Evolutionary conservation across 2,113 vertebrate species (phyloP).

Genomic region (Myotis yumanensis): DNA sequence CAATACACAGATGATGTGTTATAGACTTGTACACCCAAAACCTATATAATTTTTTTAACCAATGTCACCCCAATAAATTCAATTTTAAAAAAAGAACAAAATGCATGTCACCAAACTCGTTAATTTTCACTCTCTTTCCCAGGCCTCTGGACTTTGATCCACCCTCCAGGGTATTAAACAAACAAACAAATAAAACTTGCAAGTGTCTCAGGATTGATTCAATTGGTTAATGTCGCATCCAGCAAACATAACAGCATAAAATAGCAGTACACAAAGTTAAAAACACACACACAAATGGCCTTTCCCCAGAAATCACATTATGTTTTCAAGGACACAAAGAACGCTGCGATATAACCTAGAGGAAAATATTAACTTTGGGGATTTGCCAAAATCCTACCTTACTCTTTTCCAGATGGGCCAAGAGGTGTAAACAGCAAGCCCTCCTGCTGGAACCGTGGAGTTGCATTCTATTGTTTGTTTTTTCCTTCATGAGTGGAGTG

Average conservation of each 20-base stretch:
- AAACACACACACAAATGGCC: background rate
- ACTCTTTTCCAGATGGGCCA: background rate
- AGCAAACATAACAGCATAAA: background rate
- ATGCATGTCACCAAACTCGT: background rate
- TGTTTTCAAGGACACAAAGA: background rate
- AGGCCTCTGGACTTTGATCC: background rate
- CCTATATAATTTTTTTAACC: background rate
- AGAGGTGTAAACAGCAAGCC: background rate
- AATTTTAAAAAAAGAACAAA: background rate
- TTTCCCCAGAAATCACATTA: background rate
- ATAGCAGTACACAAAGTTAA: background rate
- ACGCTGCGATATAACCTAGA: background rate
- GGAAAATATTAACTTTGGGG: slow-evolving; percentile 15
- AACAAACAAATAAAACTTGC: slow-evolving; percentile 36
- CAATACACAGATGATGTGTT: background rate
- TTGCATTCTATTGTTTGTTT: background rate
- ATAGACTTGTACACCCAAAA: background rate
- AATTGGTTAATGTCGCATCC: background rate
- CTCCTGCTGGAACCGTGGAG: background rate
- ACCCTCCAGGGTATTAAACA: background rate
- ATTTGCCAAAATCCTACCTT: background rate
- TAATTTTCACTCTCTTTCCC: background rate
- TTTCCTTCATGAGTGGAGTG: background rate
- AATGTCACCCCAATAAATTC: background rate
- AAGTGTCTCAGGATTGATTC: slow-evolving; percentile 48